phyloP scores from a whole-genome alignment of 2,888 invertebrate genomes.

The Lepeophtheirus nordmannii region DNA sequence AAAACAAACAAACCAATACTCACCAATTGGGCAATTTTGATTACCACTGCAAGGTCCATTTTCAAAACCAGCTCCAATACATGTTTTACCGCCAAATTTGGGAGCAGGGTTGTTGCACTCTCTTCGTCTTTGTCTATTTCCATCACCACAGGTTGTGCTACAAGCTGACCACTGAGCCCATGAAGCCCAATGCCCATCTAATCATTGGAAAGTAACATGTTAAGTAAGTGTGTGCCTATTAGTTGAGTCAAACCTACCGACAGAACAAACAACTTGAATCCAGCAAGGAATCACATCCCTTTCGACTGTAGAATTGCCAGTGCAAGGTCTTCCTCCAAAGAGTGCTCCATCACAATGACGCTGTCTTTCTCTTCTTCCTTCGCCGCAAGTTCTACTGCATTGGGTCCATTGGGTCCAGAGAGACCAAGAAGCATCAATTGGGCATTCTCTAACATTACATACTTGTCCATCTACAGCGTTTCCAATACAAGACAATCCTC shows the following conservation, averaged over 20 bases:
- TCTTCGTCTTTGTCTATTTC: background rate
- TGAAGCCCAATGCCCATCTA: background rate
- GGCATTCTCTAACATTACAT: background rate
- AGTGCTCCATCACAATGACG: background rate
- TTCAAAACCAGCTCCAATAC: background rate
- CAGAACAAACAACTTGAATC: background rate
- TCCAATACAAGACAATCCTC: background rate
- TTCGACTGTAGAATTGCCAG: background rate
- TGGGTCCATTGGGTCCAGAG: background rate
- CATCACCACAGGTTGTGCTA: background rate
- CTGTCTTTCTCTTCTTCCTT: background rate
- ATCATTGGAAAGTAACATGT: background rate
- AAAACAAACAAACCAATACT: background rate
- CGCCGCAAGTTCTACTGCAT: background rate
- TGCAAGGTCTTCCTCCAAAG: constrained; percentile 2
- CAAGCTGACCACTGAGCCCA: background rate
- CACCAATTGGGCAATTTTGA: constrained; percentile 2
- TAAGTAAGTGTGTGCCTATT: background rate
- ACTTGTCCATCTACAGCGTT: background rate
- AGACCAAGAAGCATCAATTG: background rate
- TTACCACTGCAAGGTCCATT: background rate
- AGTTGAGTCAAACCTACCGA: background rate
- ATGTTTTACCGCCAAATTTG: background rate
- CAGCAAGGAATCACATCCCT: background rate
- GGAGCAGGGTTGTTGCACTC: background rate